Conservation (phyloP, 30 jellyfish, hydroid and myxozoan species). For the Aurelia sp. region DNA sequence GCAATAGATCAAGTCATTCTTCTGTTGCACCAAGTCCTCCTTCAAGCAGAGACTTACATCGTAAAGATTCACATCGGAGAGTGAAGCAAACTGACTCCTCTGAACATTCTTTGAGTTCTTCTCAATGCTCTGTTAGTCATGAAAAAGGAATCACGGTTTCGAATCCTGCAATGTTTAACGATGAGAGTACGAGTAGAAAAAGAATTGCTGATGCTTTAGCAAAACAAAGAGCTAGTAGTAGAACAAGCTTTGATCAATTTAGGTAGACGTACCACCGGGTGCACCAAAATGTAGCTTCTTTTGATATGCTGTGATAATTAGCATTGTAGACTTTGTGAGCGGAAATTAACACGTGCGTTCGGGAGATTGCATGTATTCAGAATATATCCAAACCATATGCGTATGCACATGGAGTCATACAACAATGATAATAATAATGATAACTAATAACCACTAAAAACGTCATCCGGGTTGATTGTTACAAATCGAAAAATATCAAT, state of each 20-base stretch:
- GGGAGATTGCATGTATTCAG: no score
- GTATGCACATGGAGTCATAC: no score
- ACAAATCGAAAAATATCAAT: no score
- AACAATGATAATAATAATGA: no score
- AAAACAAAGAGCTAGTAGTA: slow-evolving; percentile 63
- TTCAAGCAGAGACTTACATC: slow-evolving; percentile 35
- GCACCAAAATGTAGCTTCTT: no score
- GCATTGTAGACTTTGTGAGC: no score
- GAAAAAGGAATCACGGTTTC: slow-evolving; percentile 27
- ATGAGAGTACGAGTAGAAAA: slow-evolving; percentile 45
- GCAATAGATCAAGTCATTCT: background rate
- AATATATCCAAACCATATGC: no score
- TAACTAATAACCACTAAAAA: no score
- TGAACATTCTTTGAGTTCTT: slow-evolving; percentile 10
- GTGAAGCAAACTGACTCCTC: slow-evolving; percentile 17
- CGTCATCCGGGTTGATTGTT: no score
- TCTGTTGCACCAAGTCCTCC: slow-evolving; percentile 42
- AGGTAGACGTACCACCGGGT: background rate
- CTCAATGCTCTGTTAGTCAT: slow-evolving; percentile 22
- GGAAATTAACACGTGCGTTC: no score
- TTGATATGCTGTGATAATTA: no score
- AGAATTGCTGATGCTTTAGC: slow-evolving; percentile 82
- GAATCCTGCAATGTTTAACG: background rate
- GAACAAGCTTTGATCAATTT: slow-evolving; percentile 46
- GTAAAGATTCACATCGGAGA: background rate